Evolutionary conservation across 2,797 vertebrate species (phyloP).

Genomic region (Anabas testudineus): DNA sequence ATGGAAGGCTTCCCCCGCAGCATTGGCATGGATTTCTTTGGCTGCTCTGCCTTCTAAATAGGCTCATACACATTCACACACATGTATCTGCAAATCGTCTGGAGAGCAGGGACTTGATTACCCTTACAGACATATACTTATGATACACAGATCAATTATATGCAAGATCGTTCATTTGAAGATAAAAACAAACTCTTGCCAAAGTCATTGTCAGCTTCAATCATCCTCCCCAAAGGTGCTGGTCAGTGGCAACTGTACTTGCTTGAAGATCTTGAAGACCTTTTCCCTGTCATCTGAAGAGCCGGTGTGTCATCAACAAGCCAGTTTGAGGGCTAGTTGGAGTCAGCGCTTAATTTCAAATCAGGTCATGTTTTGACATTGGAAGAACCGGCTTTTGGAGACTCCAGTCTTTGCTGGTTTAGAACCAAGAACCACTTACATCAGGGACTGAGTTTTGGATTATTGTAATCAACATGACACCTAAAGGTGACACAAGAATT

Average conservation of each 20-base stretch:
- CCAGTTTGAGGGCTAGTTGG: too few relatives aligned
- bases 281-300: too few relatives aligned
- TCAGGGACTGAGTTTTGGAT: too few relatives aligned
- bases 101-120: constrained; percentile 1
- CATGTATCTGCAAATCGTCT: background rate
- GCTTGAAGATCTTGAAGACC: too few relatives aligned
- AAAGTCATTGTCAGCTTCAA: background rate
- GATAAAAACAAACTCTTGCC: background rate
- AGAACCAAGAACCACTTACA: too few relatives aligned
- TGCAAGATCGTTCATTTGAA: background rate
- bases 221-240: background rate
- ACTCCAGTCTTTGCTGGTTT: too few relatives aligned
- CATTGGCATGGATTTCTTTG: constrained; percentile 84
- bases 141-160: background rate
- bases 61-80: constrained; percentile 8
- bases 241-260: too few relatives aligned
- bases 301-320: too few relatives aligned
- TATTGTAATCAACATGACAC: too few relatives aligned
- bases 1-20: constrained; percentile 88
- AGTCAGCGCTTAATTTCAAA: too few relatives aligned
- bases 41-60: constrained; percentile 48
- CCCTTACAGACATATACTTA: background rate
- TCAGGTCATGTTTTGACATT: too few relatives aligned
- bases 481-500: background rate
- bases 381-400: too few relatives aligned